These are phyloP conservation scores for Noctua janthe DNA, from an alignment of 2,888 invertebrate species.

Conservation along the genomic window DNA sequence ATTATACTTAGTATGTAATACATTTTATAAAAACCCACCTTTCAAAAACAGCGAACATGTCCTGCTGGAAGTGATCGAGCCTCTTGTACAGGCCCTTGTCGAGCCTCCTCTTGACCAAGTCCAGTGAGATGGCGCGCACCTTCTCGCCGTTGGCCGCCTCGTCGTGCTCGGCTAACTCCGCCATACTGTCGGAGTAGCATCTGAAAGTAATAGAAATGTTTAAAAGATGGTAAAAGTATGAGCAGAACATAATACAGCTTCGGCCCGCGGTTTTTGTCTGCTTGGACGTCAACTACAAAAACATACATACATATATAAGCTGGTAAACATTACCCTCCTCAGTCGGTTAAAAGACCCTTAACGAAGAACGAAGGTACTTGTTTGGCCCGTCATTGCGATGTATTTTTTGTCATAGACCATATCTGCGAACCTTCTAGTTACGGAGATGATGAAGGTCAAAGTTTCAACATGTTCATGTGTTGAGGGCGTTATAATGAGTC, in stretches of 20 bases:
- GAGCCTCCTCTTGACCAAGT: constrained; percentile 97
- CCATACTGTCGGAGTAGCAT: constrained; percentile 98
- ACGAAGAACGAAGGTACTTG: no score
- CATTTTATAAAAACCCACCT: constrained; percentile 72
- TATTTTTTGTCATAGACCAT: no score
- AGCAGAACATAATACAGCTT: neutral
- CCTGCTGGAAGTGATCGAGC: constrained; percentile 98
- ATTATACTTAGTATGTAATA: neutral
- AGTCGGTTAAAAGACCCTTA: no score
- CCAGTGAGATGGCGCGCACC: constrained; percentile 96
- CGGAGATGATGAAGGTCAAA: no score
- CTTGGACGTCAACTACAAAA: no score
- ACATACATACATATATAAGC: no score
- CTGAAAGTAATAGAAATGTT: constrained; percentile 79
- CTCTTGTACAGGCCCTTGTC: constrained; percentile 98
- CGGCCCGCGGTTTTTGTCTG: no score
- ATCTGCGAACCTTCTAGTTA: no score
- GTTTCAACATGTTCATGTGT: no score
- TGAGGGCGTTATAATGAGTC: no score
- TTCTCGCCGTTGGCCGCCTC: constrained; percentile 91
- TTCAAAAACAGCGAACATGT: constrained; percentile 98
- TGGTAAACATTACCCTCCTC: no score
- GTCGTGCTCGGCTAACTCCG: constrained; percentile 97
- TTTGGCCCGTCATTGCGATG: no score
- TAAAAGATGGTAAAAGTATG: neutral